phyloP scores from a whole-genome alignment of 2,113 vertebrate species.

The Grammomys surdaster region DNA sequence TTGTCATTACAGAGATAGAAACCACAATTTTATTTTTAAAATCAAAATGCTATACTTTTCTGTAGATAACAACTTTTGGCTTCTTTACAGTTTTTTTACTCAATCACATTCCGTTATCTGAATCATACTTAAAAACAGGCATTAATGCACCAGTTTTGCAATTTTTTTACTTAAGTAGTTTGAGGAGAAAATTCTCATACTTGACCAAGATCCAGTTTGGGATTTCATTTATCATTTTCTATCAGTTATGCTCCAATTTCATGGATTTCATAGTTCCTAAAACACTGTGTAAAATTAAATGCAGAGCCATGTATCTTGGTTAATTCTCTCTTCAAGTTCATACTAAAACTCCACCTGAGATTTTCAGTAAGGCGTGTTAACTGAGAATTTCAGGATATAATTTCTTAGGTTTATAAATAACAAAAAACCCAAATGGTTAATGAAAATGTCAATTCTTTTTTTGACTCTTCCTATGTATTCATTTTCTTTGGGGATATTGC shows the following conservation, averaged over 20 bases:
- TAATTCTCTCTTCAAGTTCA: neutral
- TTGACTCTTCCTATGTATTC: neutral
- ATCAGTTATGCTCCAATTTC: no score
- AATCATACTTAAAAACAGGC: neutral
- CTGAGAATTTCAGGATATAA: neutral
- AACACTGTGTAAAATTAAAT: neutral
- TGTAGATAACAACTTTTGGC: neutral
- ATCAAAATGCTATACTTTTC: neutral
- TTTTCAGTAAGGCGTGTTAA: neutral
- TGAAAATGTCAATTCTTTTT: neutral
- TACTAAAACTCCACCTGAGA: neutral
- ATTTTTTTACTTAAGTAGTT: neutral
- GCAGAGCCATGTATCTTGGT: neutral
- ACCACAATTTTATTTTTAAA: neutral
- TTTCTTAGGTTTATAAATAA: neutral
- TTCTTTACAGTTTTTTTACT: neutral
- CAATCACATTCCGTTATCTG: neutral
- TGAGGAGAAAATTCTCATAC: neutral
- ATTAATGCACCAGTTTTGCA: neutral
- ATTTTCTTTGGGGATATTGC: neutral
- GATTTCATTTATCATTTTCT: neutral
- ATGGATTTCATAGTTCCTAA: neutral
- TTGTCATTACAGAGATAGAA: neutral
- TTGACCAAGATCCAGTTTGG: neutral
- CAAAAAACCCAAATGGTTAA: neutral